Evolutionary conservation across 2,797 vertebrate species (phyloP), one percentile per base, ranked within the genome.

Genomic region (Phataginus tricuspis): DNA sequence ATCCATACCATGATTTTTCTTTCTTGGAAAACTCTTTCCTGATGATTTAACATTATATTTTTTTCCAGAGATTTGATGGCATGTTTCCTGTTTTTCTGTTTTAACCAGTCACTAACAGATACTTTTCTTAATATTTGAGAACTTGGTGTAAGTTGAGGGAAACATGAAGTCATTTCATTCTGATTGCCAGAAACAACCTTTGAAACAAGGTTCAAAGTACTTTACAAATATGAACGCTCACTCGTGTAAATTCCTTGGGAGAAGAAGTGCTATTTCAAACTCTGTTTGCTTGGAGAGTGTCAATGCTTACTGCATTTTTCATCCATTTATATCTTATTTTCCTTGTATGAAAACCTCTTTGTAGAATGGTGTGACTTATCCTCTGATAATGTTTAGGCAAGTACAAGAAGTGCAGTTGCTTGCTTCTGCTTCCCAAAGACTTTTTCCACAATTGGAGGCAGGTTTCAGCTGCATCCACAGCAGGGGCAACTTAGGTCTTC

Each of bases 181-280:
- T 99, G 99, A 25, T 98, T 99, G 88, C 98, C 99, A 95, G 99
- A 99, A 96, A 99, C 99, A 86, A 98, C 99, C 98, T 99, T 99
- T 63, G 99, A 99, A 97, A 99, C 99, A 80, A 99, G 99, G 96
- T 99, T 99, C 92, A 99, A 98, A 59, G 99, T 99, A 97, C 91
- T 99, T 98, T 99, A 97, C 99, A 99, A 99, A 77, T 99, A 99
- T 27, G 99, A 99, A 98, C 98, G 93, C 96, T 99, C 95, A 99
- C 98, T 97, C 98, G 98, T 12, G 97, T 85, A 94, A 99, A 98
- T 98, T 99, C 98, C 95, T 98, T 99, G 19, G 98, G 99, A 88
- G 99, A 96, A 71, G 99, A 99, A 95, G 98, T 98, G 96, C 99
- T 98, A 92, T 98, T 98, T 98, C 85, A 98, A 98, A 98, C 86